Evolutionary conservation across 2,888 invertebrate genomes (phyloP).

Genomic region (Drosophila neonasuta): DNA sequence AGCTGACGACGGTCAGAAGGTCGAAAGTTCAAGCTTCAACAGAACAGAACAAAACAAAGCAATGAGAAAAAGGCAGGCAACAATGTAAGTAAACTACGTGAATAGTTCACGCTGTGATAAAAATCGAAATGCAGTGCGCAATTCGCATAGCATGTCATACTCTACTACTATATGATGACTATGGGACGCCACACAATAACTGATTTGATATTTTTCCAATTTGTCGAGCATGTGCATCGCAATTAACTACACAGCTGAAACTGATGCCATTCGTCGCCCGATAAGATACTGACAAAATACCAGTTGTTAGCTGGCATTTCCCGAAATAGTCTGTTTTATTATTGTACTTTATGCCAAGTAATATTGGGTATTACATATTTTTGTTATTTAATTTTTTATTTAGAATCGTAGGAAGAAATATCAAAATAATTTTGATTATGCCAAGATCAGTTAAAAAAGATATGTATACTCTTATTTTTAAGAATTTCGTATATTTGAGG

Average conservation of each 20-base stretch:
- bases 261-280: constrained; percentile 5
- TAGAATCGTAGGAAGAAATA: too few relatives aligned
- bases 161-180: not conserved
- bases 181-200: constrained; percentile 1
- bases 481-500: too few relatives aligned
- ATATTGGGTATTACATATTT: too few relatives aligned
- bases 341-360: not conserved
- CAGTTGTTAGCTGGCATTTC: constrained; percentile 11
- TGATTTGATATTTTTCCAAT: constrained; percentile 32
- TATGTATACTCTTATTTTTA: too few relatives aligned
- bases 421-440: too few relatives aligned
- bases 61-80: not conserved
- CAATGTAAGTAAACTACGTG: constrained; percentile 2
- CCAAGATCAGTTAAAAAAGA: too few relatives aligned
- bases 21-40: constrained; percentile 17
- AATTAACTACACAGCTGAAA: constrained; percentile 19
- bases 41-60: not conserved
- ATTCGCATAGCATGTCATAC: constrained; percentile 9
- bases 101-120: constrained; percentile 8
- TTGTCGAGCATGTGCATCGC: constrained; percentile 22
- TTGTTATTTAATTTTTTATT: too few relatives aligned
- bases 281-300: constrained; percentile 37
- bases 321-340: constrained; percentile 5
- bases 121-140: constrained; percentile 21
- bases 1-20: constrained; percentile 4